Evolutionary conservation across 2,113 vertebrate species (phyloP), one percentile per base, ranked within the genome.

Genomic region (Natator depressus): DNA sequence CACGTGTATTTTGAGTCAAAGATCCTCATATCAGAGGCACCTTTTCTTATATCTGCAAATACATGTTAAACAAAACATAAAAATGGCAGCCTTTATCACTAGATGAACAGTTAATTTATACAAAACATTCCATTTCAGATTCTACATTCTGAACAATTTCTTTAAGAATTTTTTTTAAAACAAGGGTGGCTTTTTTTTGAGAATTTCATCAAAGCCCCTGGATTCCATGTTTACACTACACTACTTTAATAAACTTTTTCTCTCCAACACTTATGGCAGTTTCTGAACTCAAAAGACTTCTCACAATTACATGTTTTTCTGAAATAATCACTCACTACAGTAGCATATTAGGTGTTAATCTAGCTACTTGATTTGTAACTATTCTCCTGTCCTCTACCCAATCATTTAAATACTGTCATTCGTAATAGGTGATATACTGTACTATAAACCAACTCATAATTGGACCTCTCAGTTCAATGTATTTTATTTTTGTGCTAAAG

Each of bases 391-490:
- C 96, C 96, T 97, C 96, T 96, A 97, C 97, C 96, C 96, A 97
- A 95, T 95, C 97, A 97, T 96, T 97, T 97, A 97, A 97, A 96
- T 84, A 93, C 95, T 97, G 97, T 97, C 97, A 97, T 85, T 97
- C 95, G 94, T 97, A 97, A 97, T 97, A 90, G 90, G 90, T 97
- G 95, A 97, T 97, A 97, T 97, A 97, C 93, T 96, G 95, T 96
- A 93, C 95, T 88, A 97, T 97, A 97, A 97, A 97, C 91, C 94
- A 91, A 97, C 94, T 22, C 0, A 8, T 83, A 97, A 97, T 97
- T 90, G 86, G 84, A 89, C 0, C 31, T 93, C 95, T 95, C 72
- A 46, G 72, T 76, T 46, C 72, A 76, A 6, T 90, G 93, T 96
- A 94, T 97, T 97, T 97, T 97, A 96, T 91, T 97, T 96, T 84